Evolutionary conservation across 2,888 invertebrate species (phyloP), one percentile per base, ranked within the genome.

Genomic region (Uloborus plumipes): DNA sequence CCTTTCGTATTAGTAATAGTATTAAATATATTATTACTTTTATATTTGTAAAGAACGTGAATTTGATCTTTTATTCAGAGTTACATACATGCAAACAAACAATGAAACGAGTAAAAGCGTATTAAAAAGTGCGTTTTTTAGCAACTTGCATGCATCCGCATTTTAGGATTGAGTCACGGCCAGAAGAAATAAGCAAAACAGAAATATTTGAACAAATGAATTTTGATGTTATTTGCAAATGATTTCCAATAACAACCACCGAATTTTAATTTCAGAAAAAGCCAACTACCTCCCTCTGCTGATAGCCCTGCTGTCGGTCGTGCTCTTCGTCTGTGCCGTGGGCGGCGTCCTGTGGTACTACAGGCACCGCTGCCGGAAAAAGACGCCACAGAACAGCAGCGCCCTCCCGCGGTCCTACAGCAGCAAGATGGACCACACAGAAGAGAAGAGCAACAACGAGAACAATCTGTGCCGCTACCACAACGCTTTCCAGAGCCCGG

Each of bases 361-460:
- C 88, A 91, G 92, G 50, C 92, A 92, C 85, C 89, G 91, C 18
- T 89, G 91, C 74, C 89, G 91, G 26, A 74, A 64, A 31, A 70
- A 15, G 7, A 47, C 39, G 16, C 91, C 86, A 90, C 91, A 65
- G 9, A 22, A 50, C 14, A 20, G 61, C 59, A 74, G 74, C 22
- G 65, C 76, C 26, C n/a, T 78, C 6, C 79, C 75, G 16, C 49
- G 75, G n/a, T 70, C 79, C 3, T 72, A 77, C 65, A 84, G 73
- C 69, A 74, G 70, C 39, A 85, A 85, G 71, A 26, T 85, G 11
- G 85, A 87, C n/a, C 86, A 86, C 18, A 84, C 86, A 47, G 87
- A 88, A 65, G 95, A 95, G 88, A 96, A 96, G 89, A 94, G 95
- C 3, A 96, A 96, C 89, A 96, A 95, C 89, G 95, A 96, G 88